Conservation (phyloP, 2,888 invertebrate genomes). For the Leptinotarsa juncta region DNA sequence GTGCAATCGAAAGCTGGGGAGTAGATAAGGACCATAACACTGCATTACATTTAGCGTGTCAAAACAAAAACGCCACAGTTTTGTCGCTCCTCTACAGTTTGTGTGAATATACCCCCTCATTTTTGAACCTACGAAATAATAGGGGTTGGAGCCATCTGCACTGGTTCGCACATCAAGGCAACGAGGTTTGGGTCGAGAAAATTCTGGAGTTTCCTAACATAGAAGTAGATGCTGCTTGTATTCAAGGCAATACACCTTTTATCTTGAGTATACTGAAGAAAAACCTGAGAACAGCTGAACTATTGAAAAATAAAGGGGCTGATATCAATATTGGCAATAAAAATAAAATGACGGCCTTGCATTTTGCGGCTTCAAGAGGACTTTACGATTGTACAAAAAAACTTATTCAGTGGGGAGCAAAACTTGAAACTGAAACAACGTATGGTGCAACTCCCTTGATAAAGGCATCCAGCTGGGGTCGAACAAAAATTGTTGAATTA, state of each 20-base stretch:
- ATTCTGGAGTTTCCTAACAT: constrained; percentile 16
- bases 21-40: constrained; percentile 28
- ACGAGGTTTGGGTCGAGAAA: constrained; percentile 20
- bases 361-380: constrained; percentile 25
- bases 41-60: constrained; percentile 26
- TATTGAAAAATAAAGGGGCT: constrained; percentile 24
- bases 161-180: constrained; percentile 14
- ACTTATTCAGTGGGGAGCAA: constrained; percentile 23
- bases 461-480: constrained; percentile 18
- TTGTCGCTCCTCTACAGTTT: neutral
- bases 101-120: neutral
- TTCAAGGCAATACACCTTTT: constrained; percentile 26
- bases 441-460: constrained; percentile 29
- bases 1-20: constrained; percentile 22
- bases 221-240: constrained; percentile 19
- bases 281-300: constrained; percentile 11
- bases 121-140: constrained; percentile 16
- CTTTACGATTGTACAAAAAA: constrained; percentile 5
- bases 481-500: neutral
- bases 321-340: constrained; percentile 22
- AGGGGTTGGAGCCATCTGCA: constrained; percentile 22
- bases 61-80: neutral
- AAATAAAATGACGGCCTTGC: constrained; percentile 27
- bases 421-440: constrained; percentile 15
- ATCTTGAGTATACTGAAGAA: constrained; percentile 26